Percentiles rank a stretch among this genome's conserved stretches.
Evolutionary conservation across 2,888 invertebrate species (phyloP).

Genomic region (Sesia apiformis): DNA sequence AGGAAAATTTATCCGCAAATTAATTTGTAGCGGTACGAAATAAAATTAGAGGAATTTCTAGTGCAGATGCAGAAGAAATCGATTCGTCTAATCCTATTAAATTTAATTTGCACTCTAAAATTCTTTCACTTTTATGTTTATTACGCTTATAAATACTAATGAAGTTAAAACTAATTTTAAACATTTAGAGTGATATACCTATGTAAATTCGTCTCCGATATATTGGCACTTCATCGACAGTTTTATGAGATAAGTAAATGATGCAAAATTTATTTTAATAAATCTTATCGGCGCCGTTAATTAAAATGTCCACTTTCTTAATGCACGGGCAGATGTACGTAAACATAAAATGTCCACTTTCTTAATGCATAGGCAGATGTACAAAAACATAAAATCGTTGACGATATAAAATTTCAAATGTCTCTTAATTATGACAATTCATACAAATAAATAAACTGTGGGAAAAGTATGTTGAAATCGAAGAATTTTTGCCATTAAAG

Average conservation of each 20-base stretch:
- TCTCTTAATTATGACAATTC: constrained; percentile 33
- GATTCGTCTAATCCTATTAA: background rate
- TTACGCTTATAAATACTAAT: background rate
- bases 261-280: constrained; percentile 1
- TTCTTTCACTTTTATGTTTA: background rate
- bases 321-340: background rate
- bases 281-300: constrained; percentile 1
- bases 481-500: constrained; percentile 51
- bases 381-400: background rate
- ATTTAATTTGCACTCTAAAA: background rate
- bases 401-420: constrained; percentile 14
- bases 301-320: constrained; percentile 2
- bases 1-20: constrained; percentile 72
- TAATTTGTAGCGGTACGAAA: constrained; percentile 58
- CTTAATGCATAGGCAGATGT: background rate
- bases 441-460: constrained; percentile 19
- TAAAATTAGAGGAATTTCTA: constrained; percentile 39
- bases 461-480: constrained; percentile 50
- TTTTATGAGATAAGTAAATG: constrained; percentile 7
- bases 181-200: background rate
- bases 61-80: background rate
- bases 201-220: constrained; percentile 7
- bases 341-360: constrained; percentile 2
- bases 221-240: constrained; percentile 1
- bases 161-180: background rate